These are phyloP conservation scores for Cyphomyrmex costatus DNA, from an alignment of 1,140 invertebrate genomes.

Conservation along the genomic window DNA sequence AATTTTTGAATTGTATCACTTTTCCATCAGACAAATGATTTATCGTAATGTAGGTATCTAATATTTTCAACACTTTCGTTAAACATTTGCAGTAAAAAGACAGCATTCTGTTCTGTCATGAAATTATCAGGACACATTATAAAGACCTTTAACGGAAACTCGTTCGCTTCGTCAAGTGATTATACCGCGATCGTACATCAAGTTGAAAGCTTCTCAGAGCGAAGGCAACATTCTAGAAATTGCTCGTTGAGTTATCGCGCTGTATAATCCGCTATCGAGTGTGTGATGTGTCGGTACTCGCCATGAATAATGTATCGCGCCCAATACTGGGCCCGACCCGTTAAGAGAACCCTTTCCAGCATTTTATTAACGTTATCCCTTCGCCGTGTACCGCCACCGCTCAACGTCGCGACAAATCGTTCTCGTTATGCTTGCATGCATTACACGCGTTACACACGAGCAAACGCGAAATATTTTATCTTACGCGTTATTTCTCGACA, in stretches of 20 bases:
- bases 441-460: constrained; percentile 24
- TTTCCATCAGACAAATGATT: no score
- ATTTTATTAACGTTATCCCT: constrained; percentile 49
- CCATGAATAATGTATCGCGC: constrained; percentile 50
- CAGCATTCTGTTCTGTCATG: neutral
- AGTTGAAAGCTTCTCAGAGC: neutral
- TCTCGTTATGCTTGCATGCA: constrained; percentile 40
- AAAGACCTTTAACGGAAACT: neutral
- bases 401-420: constrained; percentile 37
- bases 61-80: neutral
- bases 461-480: neutral
- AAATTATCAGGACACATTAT: constrained; percentile 21
- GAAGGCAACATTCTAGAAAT: constrained; percentile 42
- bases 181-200: constrained; percentile 24
- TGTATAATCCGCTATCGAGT: constrained; percentile 45
- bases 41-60: neutral
- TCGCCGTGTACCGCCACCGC: neutral
- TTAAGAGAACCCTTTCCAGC: constrained; percentile 4
- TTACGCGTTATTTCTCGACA: neutral
- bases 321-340: neutral
- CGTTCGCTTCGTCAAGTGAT: constrained; percentile 24
- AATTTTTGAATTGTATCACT: no score
- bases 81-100: neutral
- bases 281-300: constrained; percentile 24
- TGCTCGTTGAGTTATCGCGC: constrained; percentile 35